Evolutionary conservation across 2,797 vertebrate genomes (phyloP), one percentile per base, ranked within the genome.

Genomic region (Rhinatrema bivittatum): DNA sequence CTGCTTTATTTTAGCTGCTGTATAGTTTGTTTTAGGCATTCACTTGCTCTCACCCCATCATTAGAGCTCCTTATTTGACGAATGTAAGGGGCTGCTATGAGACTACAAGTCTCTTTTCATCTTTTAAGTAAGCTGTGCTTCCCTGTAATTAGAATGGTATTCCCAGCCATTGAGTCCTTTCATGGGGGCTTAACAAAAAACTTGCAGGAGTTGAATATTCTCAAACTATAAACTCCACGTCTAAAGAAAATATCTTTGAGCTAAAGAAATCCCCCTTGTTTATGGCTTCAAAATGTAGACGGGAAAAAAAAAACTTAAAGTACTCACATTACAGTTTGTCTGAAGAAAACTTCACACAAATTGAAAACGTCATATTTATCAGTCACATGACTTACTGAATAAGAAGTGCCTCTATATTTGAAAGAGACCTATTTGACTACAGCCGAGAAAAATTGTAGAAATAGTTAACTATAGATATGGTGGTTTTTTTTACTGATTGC

Each of bases 11-110:
- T 81, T 81, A 85, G 57, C 79, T 83, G 76, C 78, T 86, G 82
- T 79, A 67, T 83, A 90, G 89, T 94, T 93, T 94, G 89, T 93
- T 92, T 93, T 89, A 88, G 85, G 76, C 82, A 87, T 90, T 88
- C 85, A 85, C 72, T 66, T 62, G 74, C 82, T 87, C 82, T 89
- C 84, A 80, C 81, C 73, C 85, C 82, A 68, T 90, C 85, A 88
- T 87, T 78, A 80, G 71, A 65, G 56, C 60, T 78, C 75, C 81
- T 80, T 85, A 81, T 85, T 85, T 83, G 79, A 78, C 61, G 70
- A 78, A 76, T 81, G 79, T 71, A 85, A 87, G 77, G 72, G 78
- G 67, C 79, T 81, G 79, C 83, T 80, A 79, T 76, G 71, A 86
- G 76, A 77, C 78, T 73, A 76, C 74, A 75, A 73, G 72, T 68